Evolutionary conservation across 2,797 vertebrate genomes (phyloP), one percentile per base, ranked within the genome.

Genomic region (Kryptopterus vitreolus): DNA sequence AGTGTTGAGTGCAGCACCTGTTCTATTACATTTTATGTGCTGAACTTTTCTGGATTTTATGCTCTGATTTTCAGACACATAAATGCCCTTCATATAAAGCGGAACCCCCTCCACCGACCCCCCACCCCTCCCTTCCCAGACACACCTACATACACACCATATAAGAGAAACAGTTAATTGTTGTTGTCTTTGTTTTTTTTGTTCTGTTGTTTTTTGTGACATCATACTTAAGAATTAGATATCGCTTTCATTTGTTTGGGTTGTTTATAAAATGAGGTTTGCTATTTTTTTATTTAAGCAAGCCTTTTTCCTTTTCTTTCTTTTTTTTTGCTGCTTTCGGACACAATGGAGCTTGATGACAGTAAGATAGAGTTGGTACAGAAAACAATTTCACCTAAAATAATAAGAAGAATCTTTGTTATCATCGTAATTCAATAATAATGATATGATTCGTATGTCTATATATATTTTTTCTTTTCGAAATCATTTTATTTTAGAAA

Each of bases 321-420:
- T n/a, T n/a, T n/a, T n/a, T 12, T 46, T 1, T 38, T 38, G 69
- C 33, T 24, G 33, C 38, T 62, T 62, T 22, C 11, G 48, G 58
- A 4, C 20, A 16, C 11, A 62, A 16, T 9, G 6, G 31, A 48
- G n/a, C n/a, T n/a, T n/a, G n/a, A n/a, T n/a, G n/a, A n/a, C n/a
- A n/a, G n/a, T n/a, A n/a, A n/a, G n/a, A n/a, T n/a, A n/a, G n/a
- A n/a, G n/a, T n/a, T n/a, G n/a, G n/a, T n/a, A n/a, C n/a, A n/a
- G n/a, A n/a, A n/a, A n/a, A n/a, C n/a, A n/a, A n/a, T n/a, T n/a
- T n/a, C n/a, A n/a, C n/a, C n/a, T n/a, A n/a, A n/a, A n/a, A n/a
- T n/a, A n/a, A 53, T 65, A 77, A 35, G 31, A 77, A 77, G 65
- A 77, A 31, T 59, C n/a, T 52, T 33, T 2, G 24, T 35, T 62